phyloP scores from a whole-genome alignment of 2,888 invertebrate species.

The Kryphioiulus occultus region DNA sequence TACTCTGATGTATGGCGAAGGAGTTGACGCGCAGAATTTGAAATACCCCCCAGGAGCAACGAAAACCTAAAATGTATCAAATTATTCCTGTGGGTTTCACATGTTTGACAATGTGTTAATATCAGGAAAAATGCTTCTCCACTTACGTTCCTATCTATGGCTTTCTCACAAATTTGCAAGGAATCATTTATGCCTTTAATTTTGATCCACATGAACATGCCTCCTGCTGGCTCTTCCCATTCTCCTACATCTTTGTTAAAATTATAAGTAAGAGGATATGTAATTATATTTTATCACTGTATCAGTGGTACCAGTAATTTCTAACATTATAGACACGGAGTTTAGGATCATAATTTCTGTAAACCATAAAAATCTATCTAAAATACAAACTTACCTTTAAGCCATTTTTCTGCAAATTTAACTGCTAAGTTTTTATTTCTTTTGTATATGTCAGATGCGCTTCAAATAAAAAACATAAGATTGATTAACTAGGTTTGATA shows the following conservation, averaged over 20 bases:
- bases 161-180: not conserved
- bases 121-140: not conserved
- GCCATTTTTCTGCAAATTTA: constrained; percentile 47
- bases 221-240: constrained; percentile 45
- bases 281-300: too few species aligned
- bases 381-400: not conserved
- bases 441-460: constrained; percentile 27
- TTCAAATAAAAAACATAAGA: not conserved
- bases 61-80: not conserved
- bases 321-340: not conserved
- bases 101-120: not conserved
- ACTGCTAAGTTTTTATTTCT: constrained; percentile 40
- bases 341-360: not conserved
- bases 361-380: not conserved
- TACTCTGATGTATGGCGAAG: constrained; percentile 44
- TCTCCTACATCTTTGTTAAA: constrained; percentile 3
- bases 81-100: not conserved
- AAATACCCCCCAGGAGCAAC: constrained; percentile 39
- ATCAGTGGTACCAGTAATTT: not conserved
- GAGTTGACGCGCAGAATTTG: not conserved
- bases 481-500: not conserved
- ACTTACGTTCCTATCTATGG: constrained; percentile 22
- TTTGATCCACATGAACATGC: constrained; percentile 51
- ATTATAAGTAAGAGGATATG: constrained; percentile 35
- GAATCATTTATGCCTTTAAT: not conserved